Conservation (phyloP, 1,140 invertebrate genomes). For the Neoseiulus cucumeris region DNA sequence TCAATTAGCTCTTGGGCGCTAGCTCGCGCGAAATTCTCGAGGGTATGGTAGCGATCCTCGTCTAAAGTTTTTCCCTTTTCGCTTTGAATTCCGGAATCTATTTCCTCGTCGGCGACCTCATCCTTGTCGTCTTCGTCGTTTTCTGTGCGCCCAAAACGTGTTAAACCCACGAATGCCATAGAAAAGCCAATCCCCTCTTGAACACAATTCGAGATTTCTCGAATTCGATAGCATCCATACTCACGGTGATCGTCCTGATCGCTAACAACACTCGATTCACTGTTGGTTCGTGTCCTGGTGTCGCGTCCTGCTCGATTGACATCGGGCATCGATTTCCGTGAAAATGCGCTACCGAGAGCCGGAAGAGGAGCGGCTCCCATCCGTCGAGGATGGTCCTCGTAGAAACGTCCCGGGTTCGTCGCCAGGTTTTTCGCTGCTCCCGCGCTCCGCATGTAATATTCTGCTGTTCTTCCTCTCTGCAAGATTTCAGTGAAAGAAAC, state of each 20-base stretch:
- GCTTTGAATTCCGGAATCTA: constrained; percentile 7
- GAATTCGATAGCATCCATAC: neutral
- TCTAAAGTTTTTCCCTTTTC: neutral
- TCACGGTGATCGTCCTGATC: constrained; percentile 11
- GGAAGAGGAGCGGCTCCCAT: neutral
- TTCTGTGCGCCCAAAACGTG: neutral
- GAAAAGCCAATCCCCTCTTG: too few species aligned
- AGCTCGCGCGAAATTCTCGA: neutral
- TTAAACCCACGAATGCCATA: too few species aligned
- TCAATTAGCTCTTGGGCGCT: neutral
- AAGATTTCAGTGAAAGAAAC: neutral
- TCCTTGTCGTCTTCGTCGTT: neutral
- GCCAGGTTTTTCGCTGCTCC: constrained; percentile 12
- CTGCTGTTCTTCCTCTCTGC: constrained; percentile 22
- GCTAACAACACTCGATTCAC: constrained; percentile 6
- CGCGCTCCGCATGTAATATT: constrained; percentile 19
- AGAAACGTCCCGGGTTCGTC: neutral
- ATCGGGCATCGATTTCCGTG: constrained; percentile 8
- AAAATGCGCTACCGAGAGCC: neutral
- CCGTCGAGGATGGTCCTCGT: neutral
- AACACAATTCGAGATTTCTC: too few species aligned
- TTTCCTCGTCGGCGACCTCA: neutral
- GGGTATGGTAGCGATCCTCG: neutral
- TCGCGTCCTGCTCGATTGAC: neutral
- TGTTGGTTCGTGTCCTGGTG: constrained; percentile 1